These are phyloP conservation scores for Procambarus virginalis DNA, from an alignment of 1,140 invertebrate genomes.

Conservation along the genomic window DNA sequence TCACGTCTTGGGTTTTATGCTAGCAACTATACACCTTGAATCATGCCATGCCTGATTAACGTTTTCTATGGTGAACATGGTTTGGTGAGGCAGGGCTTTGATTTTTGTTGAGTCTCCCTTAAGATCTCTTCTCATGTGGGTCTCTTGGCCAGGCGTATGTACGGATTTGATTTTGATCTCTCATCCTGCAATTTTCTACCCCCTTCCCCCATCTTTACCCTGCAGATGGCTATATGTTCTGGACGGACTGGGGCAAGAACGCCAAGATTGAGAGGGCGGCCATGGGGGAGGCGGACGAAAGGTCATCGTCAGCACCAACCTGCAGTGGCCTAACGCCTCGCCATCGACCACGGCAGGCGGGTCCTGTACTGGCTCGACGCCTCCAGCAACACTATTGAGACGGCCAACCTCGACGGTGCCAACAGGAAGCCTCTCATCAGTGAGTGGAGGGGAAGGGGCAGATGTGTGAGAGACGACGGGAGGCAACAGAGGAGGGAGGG, in stretches of 20 bases:
- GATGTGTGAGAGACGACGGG: not conserved
- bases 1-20: too few species aligned
- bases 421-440: constrained; percentile 81
- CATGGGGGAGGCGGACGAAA: constrained; percentile 80
- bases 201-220: not conserved
- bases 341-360: constrained; percentile 90
- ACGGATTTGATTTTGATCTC: too few species aligned
- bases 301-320: constrained; percentile 86
- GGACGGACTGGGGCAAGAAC: constrained; percentile 92
- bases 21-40: too few species aligned
- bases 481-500: not conserved
- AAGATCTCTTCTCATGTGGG: too few species aligned
- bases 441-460: constrained; percentile 74
- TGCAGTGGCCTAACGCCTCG: constrained; percentile 95
- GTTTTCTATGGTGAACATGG: too few species aligned
- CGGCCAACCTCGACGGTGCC: constrained; percentile 82
- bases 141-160: too few species aligned
- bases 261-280: constrained; percentile 74
- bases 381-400: constrained; percentile 92
- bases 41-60: too few species aligned
- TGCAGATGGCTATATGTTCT: constrained; percentile 85
- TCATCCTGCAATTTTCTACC: too few species aligned
- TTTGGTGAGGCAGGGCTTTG: too few species aligned
- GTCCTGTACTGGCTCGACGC: constrained; percentile 97
- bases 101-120: too few species aligned